Percentiles rank a stretch among this genome's conserved stretches.
These are phyloP conservation scores for Setipinna tenuifilis DNA, from an alignment of 2,797 vertebrate species.

Conservation along the genomic window DNA sequence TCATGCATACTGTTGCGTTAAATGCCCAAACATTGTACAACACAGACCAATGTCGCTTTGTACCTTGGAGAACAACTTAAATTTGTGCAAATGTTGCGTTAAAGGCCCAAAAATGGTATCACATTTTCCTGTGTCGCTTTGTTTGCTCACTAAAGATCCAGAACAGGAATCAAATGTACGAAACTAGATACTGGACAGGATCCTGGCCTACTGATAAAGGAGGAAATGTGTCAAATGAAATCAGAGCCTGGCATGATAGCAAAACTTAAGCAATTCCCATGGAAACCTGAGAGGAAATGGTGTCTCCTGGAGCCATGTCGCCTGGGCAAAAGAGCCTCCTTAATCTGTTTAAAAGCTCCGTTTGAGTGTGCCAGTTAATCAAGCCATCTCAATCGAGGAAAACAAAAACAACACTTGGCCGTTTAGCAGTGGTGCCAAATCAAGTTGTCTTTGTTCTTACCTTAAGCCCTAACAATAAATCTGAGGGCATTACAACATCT, in stretches of 20 bases:
- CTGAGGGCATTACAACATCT: not conserved
- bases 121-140: not conserved
- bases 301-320: not conserved
- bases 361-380: not conserved
- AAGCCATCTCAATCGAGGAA: not conserved
- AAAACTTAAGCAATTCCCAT: not conserved
- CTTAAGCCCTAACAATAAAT: not conserved
- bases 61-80: too few relatives aligned
- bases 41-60: not conserved
- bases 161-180: slow-evolving; percentile 1
- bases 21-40: too few relatives aligned
- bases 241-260: slow-evolving; percentile 17
- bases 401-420: slow-evolving; percentile 19
- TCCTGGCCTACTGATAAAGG: not conserved
- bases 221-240: slow-evolving; percentile 18
- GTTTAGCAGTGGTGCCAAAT: not conserved
- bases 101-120: too few relatives aligned
- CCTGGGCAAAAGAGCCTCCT: not conserved
- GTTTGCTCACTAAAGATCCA: not conserved
- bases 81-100: too few relatives aligned
- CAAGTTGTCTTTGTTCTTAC: not conserved
- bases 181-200: not conserved
- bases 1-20: too few relatives aligned
- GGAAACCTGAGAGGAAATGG: slow-evolving; percentile 8
- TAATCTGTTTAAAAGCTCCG: not conserved